phyloP scores from a whole-genome alignment of 2,113 vertebrate species.

The Ailurus styani region DNA sequence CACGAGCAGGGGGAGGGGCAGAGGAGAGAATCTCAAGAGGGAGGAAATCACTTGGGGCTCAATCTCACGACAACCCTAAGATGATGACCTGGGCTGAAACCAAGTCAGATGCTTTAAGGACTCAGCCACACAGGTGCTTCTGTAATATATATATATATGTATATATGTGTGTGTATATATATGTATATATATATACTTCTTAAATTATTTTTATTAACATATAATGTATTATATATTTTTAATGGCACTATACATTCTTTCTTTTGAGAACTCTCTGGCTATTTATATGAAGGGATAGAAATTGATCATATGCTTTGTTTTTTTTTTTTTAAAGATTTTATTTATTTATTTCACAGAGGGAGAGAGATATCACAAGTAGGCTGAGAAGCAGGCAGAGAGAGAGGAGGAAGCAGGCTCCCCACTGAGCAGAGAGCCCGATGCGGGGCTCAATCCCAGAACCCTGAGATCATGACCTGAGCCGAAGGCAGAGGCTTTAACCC shows the following conservation, averaged over 20 bases:
- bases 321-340: no score
- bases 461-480: no score
- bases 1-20: neutral
- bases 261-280: slow-evolving; percentile 2
- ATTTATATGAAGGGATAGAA: neutral
- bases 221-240: neutral
- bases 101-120: neutral
- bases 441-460: no score
- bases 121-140: neutral
- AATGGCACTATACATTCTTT: neutral
- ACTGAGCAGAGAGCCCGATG: no score
- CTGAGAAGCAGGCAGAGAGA: no score
- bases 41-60: neutral
- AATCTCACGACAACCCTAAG: neutral
- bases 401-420: no score
- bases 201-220: no score
- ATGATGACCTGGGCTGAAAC: neutral
- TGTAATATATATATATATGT: neutral
- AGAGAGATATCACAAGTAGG: no score
- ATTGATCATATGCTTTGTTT: no score
- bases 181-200: no score
- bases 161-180: neutral
- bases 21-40: neutral
- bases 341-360: no score
- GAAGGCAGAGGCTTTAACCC: no score